These are phyloP conservation scores for Criorhina ranunculi DNA, from an alignment of 2,888 invertebrate genomes.

Conservation along the genomic window DNA sequence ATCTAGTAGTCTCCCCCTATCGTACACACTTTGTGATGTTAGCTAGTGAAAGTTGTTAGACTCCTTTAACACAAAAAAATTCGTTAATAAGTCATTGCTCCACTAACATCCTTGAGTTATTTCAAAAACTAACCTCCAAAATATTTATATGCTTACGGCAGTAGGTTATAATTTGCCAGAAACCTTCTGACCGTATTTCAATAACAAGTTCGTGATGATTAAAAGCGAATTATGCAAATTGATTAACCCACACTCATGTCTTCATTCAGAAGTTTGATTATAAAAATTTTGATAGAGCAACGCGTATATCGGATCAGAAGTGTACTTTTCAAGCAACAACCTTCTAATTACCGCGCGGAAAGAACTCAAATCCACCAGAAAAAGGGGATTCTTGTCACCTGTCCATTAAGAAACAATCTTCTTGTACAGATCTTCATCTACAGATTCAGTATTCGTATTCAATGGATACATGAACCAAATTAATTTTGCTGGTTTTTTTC, in stretches of 20 bases:
- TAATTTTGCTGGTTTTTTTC: constrained; percentile 4
- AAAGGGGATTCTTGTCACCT: constrained; percentile 55
- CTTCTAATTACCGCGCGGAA: constrained; percentile 28
- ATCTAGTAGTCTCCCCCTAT: no score
- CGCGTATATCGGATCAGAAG: neutral
- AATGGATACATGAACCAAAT: constrained; percentile 31
- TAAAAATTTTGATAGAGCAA: neutral
- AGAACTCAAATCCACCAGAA: constrained; percentile 15
- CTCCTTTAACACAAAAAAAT: no score
- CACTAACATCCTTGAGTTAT: no score
- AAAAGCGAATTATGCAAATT: constrained; percentile 59
- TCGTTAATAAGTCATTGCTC: no score
- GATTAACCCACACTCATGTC: neutral
- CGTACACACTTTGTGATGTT: no score
- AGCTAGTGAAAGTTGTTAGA: no score
- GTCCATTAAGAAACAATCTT: constrained; percentile 57
- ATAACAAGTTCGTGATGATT: constrained; percentile 30
- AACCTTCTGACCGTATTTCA: constrained; percentile 8
- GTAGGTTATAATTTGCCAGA: constrained; percentile 31
- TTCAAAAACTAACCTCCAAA: no score
- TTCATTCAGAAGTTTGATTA: neutral
- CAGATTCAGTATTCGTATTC: constrained; percentile 30
- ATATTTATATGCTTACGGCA: constrained; percentile 8
- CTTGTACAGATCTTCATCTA: neutral
- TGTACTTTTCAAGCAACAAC: constrained; percentile 50